Evolutionary conservation across 1,140 invertebrate genomes (phyloP).

Genomic region (Meloidogyne chitwoodi): DNA sequence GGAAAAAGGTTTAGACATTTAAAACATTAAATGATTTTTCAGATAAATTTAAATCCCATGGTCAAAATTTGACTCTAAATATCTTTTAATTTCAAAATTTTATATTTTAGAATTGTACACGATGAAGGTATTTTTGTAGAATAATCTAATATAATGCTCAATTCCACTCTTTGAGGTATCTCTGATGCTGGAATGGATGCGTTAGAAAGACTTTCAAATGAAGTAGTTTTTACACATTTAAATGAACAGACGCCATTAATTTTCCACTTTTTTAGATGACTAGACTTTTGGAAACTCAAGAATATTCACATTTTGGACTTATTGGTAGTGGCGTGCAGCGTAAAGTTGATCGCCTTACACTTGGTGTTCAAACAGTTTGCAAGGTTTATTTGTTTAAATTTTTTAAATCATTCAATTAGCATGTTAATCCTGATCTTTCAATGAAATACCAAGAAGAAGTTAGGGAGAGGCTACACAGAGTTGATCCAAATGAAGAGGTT

Average conservation of each 20-base stretch:
- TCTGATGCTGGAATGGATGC: conserved; percentile 50
- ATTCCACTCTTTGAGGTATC: conserved; percentile 25
- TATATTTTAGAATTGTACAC: conserved; percentile 47
- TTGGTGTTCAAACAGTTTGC: conserved; percentile 57
- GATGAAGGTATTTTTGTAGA: conserved; percentile 40
- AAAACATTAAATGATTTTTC: background rate
- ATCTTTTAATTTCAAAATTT: no score
- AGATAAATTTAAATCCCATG: background rate
- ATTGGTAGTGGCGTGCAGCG: conserved; percentile 58
- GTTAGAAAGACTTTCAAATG: conserved; percentile 44
- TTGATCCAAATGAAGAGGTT: conserved; percentile 51
- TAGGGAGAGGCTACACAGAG: conserved; percentile 50
- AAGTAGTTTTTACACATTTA: conserved; percentile 28
- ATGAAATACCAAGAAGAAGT: conserved; percentile 54
- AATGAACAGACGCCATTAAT: background rate
- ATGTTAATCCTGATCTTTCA: conserved; percentile 52
- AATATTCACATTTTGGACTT: conserved; percentile 54
- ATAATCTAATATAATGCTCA: background rate
- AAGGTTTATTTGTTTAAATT: conserved; percentile 5
- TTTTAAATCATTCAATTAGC: conserved; percentile 18
- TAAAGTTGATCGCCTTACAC: conserved; percentile 56
- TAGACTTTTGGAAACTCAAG: conserved; percentile 25
- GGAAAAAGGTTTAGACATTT: conserved; percentile 31
- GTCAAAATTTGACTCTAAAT: no score
- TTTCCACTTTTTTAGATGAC: conserved; percentile 32